Evolutionary conservation across 2,797 vertebrate genomes (phyloP).

Genomic region (Parauchenoglanis punctatus): DNA sequence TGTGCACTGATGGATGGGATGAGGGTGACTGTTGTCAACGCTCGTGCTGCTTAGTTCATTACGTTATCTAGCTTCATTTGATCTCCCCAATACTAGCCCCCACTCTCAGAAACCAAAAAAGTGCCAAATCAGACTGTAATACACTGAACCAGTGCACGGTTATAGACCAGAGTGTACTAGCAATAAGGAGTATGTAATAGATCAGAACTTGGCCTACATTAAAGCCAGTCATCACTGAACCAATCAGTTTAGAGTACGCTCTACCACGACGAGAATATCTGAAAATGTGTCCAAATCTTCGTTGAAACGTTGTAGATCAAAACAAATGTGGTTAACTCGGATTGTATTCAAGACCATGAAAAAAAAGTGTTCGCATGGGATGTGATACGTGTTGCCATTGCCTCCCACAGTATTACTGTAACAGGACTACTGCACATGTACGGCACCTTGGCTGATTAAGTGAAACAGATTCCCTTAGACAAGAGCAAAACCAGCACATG

Average conservation of each 20-base stretch:
- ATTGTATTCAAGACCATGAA: background rate
- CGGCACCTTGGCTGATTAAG: background rate
- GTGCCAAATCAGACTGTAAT: background rate
- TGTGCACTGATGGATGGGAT: constrained; percentile 5
- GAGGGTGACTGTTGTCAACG: constrained; percentile 1
- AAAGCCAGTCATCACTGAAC: background rate
- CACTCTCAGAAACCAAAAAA: background rate
- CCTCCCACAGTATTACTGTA: background rate
- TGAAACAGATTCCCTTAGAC: background rate
- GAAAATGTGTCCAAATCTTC: background rate
- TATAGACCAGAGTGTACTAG: background rate
- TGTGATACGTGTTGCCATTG: background rate
- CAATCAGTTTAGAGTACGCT: background rate
- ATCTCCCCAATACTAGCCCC: background rate
- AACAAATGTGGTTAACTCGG: background rate
- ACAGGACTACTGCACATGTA: background rate
- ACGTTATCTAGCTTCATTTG: background rate
- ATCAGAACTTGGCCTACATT: background rate
- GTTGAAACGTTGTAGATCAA: background rate
- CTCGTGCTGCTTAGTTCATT: background rate
- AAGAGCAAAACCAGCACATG: background rate
- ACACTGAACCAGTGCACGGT: background rate
- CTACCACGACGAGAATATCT: background rate
- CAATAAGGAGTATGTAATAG: background rate
- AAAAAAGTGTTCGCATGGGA: background rate